phyloP scores from a whole-genome alignment of 2,888 invertebrate species.

The Chaitophorus viminalis region DNA sequence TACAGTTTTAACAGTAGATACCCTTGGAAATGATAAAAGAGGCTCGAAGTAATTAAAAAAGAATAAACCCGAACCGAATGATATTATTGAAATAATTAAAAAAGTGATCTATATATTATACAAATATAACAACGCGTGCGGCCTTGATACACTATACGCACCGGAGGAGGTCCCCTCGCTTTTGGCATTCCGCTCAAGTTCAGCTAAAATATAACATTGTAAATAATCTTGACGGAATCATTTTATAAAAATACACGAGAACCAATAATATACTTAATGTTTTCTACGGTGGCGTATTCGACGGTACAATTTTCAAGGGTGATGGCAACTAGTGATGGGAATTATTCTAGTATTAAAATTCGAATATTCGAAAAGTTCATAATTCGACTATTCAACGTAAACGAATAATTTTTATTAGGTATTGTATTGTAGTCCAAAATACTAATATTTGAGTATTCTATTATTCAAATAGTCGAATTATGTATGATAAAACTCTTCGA shows the following conservation, averaged over 20 bases:
- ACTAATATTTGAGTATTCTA: too few species aligned
- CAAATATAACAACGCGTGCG: not conserved
- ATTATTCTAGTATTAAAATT: too few species aligned
- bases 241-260: not conserved
- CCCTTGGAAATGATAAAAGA: conserved; percentile 39
- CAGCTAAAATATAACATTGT: not conserved
- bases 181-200: conserved; percentile 46
- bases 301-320: too few species aligned
- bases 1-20: not conserved
- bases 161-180: conserved; percentile 14
- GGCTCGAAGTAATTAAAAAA: conserved; percentile 27
- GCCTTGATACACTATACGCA: conserved; percentile 2
- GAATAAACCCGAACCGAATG: not conserved
- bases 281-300: too few species aligned
- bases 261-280: too few species aligned
- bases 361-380: too few species aligned
- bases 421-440: too few species aligned
- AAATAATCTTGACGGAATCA: not conserved
- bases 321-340: too few species aligned
- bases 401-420: too few species aligned
- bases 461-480: too few species aligned
- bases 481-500: too few species aligned
- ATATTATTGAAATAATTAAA: conserved; percentile 39
- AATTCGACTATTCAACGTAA: too few species aligned
- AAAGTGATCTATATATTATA: conserved; percentile 38